Evolutionary conservation across 2,113 vertebrate genomes (phyloP), one percentile per base, ranked within the genome.

Genomic region (Chelonoidis abingdonii): DNA sequence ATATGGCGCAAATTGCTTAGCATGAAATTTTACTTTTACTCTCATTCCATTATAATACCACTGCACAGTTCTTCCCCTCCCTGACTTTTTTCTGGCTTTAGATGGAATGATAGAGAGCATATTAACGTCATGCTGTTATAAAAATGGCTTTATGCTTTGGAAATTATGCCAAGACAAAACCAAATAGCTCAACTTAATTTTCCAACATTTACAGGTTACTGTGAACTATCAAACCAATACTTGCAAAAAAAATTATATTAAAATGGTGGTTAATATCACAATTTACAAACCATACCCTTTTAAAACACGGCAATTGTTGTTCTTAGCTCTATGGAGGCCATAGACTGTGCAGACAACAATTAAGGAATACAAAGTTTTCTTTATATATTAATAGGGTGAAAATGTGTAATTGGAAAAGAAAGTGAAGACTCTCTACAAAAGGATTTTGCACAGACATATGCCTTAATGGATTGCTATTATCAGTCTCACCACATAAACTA

Each of bases 221-320:
- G 90, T 90, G 93, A 94, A 94, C 93, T 76, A 97, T 94, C 96
- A 92, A 89, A 95, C 89, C 93, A 84, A 95, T 95, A 95, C 81
- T 90, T 95, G 78, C 91, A 95, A 97, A 94, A 94, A 94, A 96
- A 94, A 96, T 95, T 97, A 91, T 98, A 98, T 98, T 98, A 98
- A 99, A 99, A 99, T 97, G 92, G 97, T 97, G 98, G 98, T 98
- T 99, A 99, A 99, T 98, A 98, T 98, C 98, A 99, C 98, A 98
- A 98, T 99, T 99, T 98, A 97, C 98, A 98, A 98, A 99, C 98
- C 98, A 96, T 99, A 98, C 98, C 95, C 98, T 98, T 98, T 98
- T 98, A 98, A 98, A 99, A 98, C 97, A 97, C 89, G 96, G 89
- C 87, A 89, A 93, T 96, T 96, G 90, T 91, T 97, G 90, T 87